phyloP scores from a whole-genome alignment of 2,113 vertebrate genomes.

The Sinocyclocheilus anophthalmus region DNA sequence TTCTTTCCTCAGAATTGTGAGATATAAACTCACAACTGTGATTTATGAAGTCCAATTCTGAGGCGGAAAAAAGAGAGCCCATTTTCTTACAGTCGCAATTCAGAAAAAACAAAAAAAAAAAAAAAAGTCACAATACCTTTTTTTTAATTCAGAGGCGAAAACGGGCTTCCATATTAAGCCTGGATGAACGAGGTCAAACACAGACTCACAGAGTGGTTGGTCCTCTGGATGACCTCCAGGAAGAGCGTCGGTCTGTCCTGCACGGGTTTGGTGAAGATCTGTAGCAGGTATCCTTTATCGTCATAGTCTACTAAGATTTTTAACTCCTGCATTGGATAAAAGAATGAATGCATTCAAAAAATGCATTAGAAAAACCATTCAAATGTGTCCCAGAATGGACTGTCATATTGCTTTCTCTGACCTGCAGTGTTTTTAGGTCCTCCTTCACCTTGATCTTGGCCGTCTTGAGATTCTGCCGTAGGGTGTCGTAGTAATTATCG shows the following conservation, averaged over 20 bases:
- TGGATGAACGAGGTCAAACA: not conserved
- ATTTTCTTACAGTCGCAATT: too few species aligned
- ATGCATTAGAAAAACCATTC: not conserved
- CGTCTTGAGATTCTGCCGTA: slow-evolving; percentile 74
- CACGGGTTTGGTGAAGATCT: slow-evolving; percentile 84
- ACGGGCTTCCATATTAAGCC: too few species aligned
- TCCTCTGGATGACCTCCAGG: slow-evolving; percentile 82
- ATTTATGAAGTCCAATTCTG: too few species aligned
- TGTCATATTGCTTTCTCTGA: slow-evolving; percentile 49
- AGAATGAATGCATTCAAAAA: not conserved
- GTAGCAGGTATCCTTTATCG: slow-evolving; percentile 83
- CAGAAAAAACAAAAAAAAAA: too few species aligned
- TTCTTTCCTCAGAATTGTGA: too few species aligned
- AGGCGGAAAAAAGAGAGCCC: too few species aligned
- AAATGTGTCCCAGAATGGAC: not conserved
- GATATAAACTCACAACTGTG: too few species aligned
- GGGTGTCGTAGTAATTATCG: slow-evolving; percentile 75
- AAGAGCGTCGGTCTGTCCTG: slow-evolving; percentile 84
- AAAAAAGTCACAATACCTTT: too few species aligned
- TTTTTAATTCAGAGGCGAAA: too few species aligned
- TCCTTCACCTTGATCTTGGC: slow-evolving; percentile 84
- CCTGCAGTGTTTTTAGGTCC: slow-evolving; percentile 78
- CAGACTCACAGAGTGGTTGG: slow-evolving; percentile 80
- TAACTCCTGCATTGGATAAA: slow-evolving; percentile 68
- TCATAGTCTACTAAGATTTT: slow-evolving; percentile 84